Base-by-base conservation (phyloP, 2,888 invertebrate species). In the Crematogaster levior region DNA sequence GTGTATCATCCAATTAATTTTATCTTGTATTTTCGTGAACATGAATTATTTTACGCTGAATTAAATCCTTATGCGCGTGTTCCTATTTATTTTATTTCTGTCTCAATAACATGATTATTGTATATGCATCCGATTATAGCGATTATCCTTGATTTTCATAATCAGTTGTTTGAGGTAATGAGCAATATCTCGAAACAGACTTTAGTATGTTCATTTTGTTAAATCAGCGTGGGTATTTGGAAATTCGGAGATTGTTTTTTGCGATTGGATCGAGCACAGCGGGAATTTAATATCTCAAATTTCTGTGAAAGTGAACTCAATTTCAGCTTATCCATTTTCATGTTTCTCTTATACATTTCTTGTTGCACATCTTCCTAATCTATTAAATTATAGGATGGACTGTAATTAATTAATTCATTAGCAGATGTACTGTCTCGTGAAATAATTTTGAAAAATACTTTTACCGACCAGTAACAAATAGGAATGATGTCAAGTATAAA, bases 211-310 rank as follows among this genome's bases (percentile, higher is more conserved):
- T 66, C 10, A 18, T 56, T 68, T 79, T 34, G 34, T 70, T 18
- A 21, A 77, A 70, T 79, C 43, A 68, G 53, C 9, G n/a, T 43
- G 40, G 27, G 21, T 21, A 43, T 43, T 56, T 56, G 15, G 77
- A 79, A 79, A 79, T 79, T 79, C 56, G n/a, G 24, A 58, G 18
- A 79, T 79, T 70, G 56, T 43, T 70, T 58, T 58, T 79, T 43
- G 70, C 77, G 30, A 79, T 68, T 79, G 77, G 43, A 56, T 58
- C 56, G 21, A 15, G 30, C 56, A 21, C 68, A 30, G 18, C 43
- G 68, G 34, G 56, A 79, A 70, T 79, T 77, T 70, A 70, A 79
- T 79, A 79, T 58, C 34, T 34, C 24, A 79, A 46, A 56, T 58
- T 79, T 58, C 68, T 43, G 43, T 27, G 53, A 34, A 24, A 30